Evolutionary conservation across 1,140 invertebrate genomes (phyloP).

Genomic region (Leptinotarsa texana): DNA sequence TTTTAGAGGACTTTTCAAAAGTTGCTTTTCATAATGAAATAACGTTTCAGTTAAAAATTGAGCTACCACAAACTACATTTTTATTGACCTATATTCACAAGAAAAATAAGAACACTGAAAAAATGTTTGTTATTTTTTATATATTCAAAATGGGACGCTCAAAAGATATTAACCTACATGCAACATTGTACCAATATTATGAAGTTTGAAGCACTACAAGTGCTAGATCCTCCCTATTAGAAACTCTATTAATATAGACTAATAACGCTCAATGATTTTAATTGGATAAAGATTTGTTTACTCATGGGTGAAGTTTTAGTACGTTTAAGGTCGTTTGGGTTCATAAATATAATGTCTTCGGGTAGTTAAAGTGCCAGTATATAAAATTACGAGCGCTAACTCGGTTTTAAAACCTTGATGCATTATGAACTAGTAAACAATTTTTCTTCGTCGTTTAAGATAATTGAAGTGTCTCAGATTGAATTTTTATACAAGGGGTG

Average conservation of each 20-base stretch:
- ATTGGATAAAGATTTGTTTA: constrained; percentile 17
- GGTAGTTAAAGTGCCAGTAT: background rate
- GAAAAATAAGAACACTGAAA: too few relatives aligned
- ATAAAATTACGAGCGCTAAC: background rate
- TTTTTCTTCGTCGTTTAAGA: background rate
- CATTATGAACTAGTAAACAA: background rate
- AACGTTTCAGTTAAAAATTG: too few relatives aligned
- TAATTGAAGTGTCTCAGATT: background rate
- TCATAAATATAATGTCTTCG: constrained; percentile 7
- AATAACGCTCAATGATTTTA: constrained; percentile 3
- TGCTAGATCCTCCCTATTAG: background rate
- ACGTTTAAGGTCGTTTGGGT: constrained; percentile 11
- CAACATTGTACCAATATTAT: background rate
- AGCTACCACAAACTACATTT: too few relatives aligned
- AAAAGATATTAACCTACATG: background rate
- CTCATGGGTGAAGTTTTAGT: background rate
- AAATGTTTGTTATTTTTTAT: too few relatives aligned
- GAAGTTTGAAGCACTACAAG: background rate
- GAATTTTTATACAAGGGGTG: too few relatives aligned
- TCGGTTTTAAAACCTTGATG: background rate
- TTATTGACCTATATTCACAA: too few relatives aligned
- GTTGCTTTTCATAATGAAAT: too few relatives aligned
- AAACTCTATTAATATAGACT: background rate
- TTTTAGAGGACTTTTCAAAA: too few relatives aligned
- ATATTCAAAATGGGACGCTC: too few relatives aligned